Conservation (phyloP, 2,888 invertebrate species). For the Drosophila glabriapex region DNA sequence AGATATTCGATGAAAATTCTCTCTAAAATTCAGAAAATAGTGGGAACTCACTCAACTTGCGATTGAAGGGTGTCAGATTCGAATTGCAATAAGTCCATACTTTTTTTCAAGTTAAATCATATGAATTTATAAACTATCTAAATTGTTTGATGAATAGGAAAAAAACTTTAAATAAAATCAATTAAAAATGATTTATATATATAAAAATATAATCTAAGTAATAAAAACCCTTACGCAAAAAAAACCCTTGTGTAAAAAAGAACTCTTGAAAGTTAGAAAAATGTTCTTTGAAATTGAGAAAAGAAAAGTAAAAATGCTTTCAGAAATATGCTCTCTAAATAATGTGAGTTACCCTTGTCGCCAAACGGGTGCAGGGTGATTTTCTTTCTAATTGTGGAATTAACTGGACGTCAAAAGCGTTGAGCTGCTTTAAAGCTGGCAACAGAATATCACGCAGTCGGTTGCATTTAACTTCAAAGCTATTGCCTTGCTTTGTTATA, state of each 20-base stretch:
- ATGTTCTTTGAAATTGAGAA: not conserved
- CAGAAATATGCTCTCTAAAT: too few relatives aligned
- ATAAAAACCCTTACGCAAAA: too few relatives aligned
- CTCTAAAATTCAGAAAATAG: not conserved
- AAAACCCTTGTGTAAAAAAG: too few relatives aligned
- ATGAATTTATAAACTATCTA: not conserved
- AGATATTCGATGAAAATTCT: not conserved
- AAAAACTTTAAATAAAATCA: too few relatives aligned
- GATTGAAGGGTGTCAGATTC: not conserved
- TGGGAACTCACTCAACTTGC: too few relatives aligned
- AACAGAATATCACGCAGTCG: not conserved
- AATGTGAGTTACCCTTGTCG: not conserved
- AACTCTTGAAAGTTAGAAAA: not conserved
- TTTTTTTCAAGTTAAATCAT: not conserved
- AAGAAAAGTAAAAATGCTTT: not conserved
- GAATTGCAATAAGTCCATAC: not conserved
- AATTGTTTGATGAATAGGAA: too few relatives aligned
- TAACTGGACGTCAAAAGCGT: not conserved
- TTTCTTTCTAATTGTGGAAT: not conserved
- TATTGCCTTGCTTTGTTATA: slow-evolving; percentile 3
- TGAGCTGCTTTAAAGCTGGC: not conserved
- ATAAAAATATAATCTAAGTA: too few relatives aligned
- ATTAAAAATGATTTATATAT: too few relatives aligned
- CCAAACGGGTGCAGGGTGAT: not conserved
- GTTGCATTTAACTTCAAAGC: not conserved